phyloP scores from a whole-genome alignment of 2,888 invertebrate genomes.

The Molanna angustata region DNA sequence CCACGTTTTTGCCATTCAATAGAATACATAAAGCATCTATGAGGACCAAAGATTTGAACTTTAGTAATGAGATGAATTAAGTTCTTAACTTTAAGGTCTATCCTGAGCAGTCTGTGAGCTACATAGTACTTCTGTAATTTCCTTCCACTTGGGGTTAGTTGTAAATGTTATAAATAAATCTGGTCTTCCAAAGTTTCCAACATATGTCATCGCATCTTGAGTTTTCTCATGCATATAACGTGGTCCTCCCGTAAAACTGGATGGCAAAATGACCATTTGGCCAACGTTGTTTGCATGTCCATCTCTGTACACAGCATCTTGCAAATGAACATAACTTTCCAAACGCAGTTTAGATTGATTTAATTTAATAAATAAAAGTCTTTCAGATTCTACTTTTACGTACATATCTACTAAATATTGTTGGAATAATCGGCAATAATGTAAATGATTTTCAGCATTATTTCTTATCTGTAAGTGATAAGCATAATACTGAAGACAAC shows the following conservation, averaged over 20 bases:
- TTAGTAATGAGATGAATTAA: background rate
- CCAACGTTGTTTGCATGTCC: conserved; percentile 22
- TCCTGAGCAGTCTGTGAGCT: conserved; percentile 1
- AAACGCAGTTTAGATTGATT: conserved; percentile 33
- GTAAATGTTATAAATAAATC: conserved; percentile 41
- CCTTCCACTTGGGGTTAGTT: conserved; percentile 38
- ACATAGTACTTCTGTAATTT: conserved; percentile 33
- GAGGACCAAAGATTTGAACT: background rate
- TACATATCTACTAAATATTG: conserved; percentile 25
- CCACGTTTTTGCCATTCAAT: conserved; percentile 4
- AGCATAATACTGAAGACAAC: conserved; percentile 1
- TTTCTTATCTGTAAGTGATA: conserved; percentile 2
- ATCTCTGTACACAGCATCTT: conserved; percentile 32
- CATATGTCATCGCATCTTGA: conserved; percentile 40
- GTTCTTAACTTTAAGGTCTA: conserved; percentile 2
- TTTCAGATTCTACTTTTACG: conserved; percentile 33
- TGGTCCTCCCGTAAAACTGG: conserved; percentile 38
- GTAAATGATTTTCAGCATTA: background rate
- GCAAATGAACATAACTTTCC: conserved; percentile 34
- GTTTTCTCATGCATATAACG: conserved; percentile 40
- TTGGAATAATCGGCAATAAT: background rate
- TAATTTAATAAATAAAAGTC: conserved; percentile 30
- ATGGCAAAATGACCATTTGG: conserved; percentile 34
- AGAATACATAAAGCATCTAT: too few relatives aligned
- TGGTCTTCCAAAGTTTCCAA: conserved; percentile 39